Conservation (phyloP, 2,113 vertebrate genomes). For the Cyanoderma ruficeps region DNA sequence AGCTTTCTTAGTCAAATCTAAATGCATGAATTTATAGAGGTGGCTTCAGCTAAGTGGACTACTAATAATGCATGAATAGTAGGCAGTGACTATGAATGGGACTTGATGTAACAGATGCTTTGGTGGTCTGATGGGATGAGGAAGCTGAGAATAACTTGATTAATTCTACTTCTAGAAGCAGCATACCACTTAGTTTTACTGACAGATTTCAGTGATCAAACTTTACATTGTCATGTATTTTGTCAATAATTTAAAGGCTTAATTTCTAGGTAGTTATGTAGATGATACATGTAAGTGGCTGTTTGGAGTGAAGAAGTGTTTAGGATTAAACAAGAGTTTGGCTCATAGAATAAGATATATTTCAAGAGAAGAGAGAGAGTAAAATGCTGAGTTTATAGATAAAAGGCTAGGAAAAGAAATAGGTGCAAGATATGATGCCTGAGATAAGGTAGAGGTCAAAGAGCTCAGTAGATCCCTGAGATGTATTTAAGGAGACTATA, state of each 20-base stretch:
- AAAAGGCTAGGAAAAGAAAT: background rate
- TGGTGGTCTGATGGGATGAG: background rate
- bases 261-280: constrained; percentile 29
- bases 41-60: background rate
- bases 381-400: background rate
- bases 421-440: background rate
- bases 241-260: background rate
- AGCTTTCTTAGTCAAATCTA: background rate
- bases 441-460: background rate
- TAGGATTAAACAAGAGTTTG: background rate
- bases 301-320: background rate
- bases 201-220: background rate
- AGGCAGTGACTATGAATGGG: background rate
- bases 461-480: background rate
- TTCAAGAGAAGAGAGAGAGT: background rate
- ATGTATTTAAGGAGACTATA: background rate
- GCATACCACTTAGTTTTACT: background rate
- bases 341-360: background rate
- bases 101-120: background rate
- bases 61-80: background rate
- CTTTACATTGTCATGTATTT: background rate
- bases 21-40: background rate
- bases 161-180: background rate
- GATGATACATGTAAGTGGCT: constrained; percentile 13
- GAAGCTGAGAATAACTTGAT: background rate